Evolutionary conservation across 1,140 invertebrate genomes (phyloP).

Genomic region (Amyelois transitella): DNA sequence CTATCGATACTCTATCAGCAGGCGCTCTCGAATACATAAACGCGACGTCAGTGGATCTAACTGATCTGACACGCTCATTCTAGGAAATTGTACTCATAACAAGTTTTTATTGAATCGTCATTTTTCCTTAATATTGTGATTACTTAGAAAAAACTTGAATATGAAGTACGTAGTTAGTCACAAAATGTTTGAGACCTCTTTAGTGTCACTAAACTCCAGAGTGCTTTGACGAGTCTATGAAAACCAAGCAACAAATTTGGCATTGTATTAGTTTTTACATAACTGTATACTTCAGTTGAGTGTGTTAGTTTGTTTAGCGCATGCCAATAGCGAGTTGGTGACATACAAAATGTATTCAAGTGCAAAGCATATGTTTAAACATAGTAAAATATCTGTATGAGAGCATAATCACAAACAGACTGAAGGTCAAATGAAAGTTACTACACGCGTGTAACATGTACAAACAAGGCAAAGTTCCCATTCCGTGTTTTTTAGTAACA

Average conservation of each 20-base stretch:
- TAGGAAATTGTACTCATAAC: not conserved
- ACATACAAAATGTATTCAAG: not conserved
- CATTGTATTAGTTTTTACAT: not conserved
- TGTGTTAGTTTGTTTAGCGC: not conserved
- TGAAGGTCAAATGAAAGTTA: constrained; percentile 9
- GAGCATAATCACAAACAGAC: not conserved
- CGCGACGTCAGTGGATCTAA: not conserved
- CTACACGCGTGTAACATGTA: not conserved
- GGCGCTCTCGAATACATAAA: not conserved
- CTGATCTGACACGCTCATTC: not conserved
- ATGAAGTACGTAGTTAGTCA: too few species aligned
- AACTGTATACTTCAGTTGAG: not conserved
- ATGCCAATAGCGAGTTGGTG: too few species aligned
- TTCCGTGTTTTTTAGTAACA: constrained; percentile 1
- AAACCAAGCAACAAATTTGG: too few species aligned
- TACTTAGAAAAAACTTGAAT: too few species aligned
- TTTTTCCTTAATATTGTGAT: too few species aligned
- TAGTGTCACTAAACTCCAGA: too few species aligned
- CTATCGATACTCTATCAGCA: not conserved
- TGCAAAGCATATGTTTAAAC: constrained; percentile 1
- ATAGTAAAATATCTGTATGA: not conserved
- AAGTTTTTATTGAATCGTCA: too few species aligned
- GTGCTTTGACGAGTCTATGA: too few species aligned
- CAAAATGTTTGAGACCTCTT: too few species aligned
- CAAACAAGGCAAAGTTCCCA: constrained; percentile 1